Conservation (phyloP, 2,797 vertebrate species). For the Anguilla marmorata region DNA sequence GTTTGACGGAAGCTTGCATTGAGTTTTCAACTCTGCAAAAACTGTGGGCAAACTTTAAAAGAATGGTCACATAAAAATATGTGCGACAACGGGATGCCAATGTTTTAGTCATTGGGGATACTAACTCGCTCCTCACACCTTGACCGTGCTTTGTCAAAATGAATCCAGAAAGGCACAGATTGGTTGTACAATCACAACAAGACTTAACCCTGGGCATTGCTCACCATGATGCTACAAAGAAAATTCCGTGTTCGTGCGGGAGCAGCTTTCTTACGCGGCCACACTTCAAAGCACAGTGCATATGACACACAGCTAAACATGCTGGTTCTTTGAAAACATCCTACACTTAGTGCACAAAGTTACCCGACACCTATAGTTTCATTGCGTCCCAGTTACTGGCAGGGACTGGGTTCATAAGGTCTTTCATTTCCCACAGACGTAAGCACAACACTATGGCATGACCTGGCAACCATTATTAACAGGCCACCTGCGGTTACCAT, state of each 20-base stretch:
- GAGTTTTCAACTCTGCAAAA: background rate
- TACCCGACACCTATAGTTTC: background rate
- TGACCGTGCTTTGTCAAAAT: background rate
- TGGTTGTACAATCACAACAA: background rate
- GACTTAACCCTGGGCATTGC: background rate
- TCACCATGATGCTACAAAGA: background rate
- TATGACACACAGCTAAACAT: background rate
- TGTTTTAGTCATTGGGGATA: background rate
- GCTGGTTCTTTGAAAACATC: background rate
- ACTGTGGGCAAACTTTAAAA: background rate
- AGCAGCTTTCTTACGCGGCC: background rate
- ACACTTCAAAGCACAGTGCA: background rate
- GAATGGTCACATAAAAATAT: background rate
- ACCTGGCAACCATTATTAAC: background rate
- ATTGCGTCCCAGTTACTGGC: background rate
- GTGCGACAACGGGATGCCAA: background rate
- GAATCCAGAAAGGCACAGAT: background rate
- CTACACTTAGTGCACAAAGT: background rate
- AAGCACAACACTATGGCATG: background rate
- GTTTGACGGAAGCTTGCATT: background rate
- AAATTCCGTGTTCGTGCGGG: background rate
- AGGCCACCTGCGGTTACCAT: background rate
- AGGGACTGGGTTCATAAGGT: conserved; percentile 10
- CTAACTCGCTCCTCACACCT: background rate
- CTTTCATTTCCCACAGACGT: background rate